Evolutionary conservation across 2,797 vertebrate species (phyloP).

Genomic region (Staurois parvus): DNA sequence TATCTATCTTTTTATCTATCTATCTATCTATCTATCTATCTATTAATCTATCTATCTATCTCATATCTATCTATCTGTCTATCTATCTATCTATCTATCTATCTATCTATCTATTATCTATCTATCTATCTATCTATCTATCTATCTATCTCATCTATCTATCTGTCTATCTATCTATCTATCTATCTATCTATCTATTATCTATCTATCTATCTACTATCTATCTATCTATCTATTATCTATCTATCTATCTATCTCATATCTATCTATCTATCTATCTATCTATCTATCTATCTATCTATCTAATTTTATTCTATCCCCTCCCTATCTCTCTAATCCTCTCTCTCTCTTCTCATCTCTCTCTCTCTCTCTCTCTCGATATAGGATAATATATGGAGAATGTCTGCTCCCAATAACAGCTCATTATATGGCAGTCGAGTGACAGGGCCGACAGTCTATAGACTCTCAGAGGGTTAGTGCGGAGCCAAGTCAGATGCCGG

Average conservation of each 20-base stretch:
- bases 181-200: not conserved
- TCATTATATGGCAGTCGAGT: not conserved
- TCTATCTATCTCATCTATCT: too few species aligned
- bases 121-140: too few species aligned
- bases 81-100: not conserved
- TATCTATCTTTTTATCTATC: not conserved
- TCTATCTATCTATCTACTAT: too few species aligned
- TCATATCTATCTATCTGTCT: not conserved
- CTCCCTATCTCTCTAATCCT: too few species aligned
- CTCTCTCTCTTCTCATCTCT: too few species aligned
- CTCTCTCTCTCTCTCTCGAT: too few species aligned
- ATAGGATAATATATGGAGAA: too few species aligned
- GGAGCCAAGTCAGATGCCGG: slow-evolving; percentile 71
- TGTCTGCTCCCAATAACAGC: not conserved
- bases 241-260: too few species aligned
- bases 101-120: too few species aligned
- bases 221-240: too few species aligned
- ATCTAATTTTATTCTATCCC: too few species aligned
- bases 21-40: not conserved
- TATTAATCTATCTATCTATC: not conserved
- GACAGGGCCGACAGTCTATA: not conserved
- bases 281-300: too few species aligned
- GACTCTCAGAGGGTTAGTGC: not conserved
- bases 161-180: not conserved
- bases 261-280: not conserved